phyloP scores from a whole-genome alignment of 2,113 vertebrate species.

The Poeciliopsis retropinna region DNA sequence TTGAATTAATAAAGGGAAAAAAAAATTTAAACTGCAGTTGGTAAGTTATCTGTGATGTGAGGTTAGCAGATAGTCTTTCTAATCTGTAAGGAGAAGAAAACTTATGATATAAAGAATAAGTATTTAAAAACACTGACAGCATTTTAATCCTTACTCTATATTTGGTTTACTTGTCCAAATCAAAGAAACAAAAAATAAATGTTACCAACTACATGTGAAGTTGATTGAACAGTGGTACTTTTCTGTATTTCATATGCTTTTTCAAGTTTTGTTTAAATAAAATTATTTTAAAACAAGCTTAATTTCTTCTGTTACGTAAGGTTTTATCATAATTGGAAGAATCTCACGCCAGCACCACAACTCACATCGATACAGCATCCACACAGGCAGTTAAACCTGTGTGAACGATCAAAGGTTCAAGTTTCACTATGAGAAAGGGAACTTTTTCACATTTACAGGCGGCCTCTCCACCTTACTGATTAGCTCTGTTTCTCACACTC shows the following conservation, averaged over 20 bases:
- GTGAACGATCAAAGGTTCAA: slow-evolving; percentile 2
- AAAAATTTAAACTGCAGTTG: no score
- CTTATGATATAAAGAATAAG: background rate
- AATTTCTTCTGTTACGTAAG: no score
- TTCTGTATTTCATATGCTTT: no score
- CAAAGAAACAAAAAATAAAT: no score
- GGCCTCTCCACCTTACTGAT: background rate
- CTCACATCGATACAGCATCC: background rate
- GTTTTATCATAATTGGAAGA: background rate
- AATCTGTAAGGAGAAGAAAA: background rate
- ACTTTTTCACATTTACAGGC: slow-evolving; percentile 26
- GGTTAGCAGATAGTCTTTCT: background rate
- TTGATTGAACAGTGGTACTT: no score
- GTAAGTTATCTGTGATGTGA: no score
- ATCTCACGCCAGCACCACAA: background rate
- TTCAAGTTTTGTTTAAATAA: no score
- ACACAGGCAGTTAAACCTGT: background rate
- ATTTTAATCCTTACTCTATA: no score
- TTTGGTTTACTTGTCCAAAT: background rate
- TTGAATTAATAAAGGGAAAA: no score
- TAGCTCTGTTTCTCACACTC: slow-evolving; percentile 3
- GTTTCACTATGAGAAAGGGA: slow-evolving; percentile 21
- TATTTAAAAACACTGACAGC: no score
- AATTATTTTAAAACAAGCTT: no score
- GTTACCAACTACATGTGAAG: no score